A percentile compares a stretch with the other conserved stretches of the same genome.
Conservation (phyloP, 2,797 vertebrate genomes). For the Eulemur mongoz region DNA sequence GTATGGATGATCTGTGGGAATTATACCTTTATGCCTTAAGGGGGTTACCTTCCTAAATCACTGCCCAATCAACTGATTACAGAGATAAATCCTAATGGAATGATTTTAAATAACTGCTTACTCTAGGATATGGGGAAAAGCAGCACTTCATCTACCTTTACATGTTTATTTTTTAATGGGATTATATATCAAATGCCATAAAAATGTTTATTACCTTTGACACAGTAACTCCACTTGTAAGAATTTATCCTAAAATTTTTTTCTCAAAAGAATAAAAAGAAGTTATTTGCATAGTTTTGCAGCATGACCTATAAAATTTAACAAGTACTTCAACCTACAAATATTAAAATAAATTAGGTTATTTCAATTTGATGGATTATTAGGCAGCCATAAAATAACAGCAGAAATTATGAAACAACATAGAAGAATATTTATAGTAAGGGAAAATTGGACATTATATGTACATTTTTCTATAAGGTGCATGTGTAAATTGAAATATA, state of each 20-base stretch:
- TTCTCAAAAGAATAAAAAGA: slow-evolving; percentile 10
- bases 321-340: neutral
- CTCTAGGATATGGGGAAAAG: neutral
- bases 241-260: neutral
- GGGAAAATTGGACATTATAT: neutral
- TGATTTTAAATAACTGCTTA: slow-evolving; percentile 34
- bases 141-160: neutral
- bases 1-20: neutral
- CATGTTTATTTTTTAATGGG: neutral
- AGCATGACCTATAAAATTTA: slow-evolving; percentile 20
- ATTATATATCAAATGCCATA: neutral
- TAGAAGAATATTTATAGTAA: neutral
- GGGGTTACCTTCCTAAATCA: neutral
- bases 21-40: neutral
- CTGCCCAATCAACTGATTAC: neutral
- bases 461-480: neutral
- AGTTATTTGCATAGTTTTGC: neutral
- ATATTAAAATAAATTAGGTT: neutral
- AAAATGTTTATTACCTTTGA: slow-evolving; percentile 1
- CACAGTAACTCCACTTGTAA: neutral
- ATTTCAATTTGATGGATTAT: neutral
- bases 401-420: neutral
- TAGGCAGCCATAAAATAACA: slow-evolving; percentile 16
- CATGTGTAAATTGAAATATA: neutral
- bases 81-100: neutral